Evolutionary conservation across 1,140 invertebrate genomes (phyloP).

Genomic region (Psix sp.): DNA sequence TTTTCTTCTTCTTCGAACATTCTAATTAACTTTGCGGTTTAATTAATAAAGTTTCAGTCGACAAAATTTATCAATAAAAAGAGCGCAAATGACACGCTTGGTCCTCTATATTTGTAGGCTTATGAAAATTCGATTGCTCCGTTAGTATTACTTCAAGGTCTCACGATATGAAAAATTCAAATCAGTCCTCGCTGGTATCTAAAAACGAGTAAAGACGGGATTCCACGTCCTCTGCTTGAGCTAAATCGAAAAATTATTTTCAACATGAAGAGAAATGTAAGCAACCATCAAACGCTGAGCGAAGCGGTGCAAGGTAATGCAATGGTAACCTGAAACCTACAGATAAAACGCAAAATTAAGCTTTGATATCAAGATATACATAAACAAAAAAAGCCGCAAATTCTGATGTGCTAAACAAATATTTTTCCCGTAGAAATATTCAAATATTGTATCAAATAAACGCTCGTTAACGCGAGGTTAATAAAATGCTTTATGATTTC

Average conservation of each 20-base stretch:
- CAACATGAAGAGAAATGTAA: constrained; percentile 34
- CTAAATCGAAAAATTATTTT: constrained; percentile 42
- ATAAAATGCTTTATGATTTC: no score
- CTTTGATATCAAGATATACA: constrained; percentile 42
- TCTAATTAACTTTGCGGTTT: constrained; percentile 32
- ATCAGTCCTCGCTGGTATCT: constrained; percentile 1
- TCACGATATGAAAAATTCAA: constrained; percentile 20
- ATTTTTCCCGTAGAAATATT: constrained; percentile 8
- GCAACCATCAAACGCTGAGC: constrained; percentile 29
- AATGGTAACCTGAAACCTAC: constrained; percentile 41
- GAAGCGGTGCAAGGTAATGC: constrained; percentile 26
- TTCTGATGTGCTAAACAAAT: constrained; percentile 21
- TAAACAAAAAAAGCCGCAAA: constrained; percentile 27
- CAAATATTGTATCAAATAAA: no score
- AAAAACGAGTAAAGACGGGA: constrained; percentile 1
- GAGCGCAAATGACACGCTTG: neutral
- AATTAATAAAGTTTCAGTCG: constrained; percentile 29
- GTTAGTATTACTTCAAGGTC: constrained; percentile 27
- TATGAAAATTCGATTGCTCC: constrained; percentile 3
- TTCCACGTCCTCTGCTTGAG: constrained; percentile 15
- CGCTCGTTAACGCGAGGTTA: no score
- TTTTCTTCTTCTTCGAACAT: neutral
- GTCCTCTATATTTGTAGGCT: neutral
- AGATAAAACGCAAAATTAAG: constrained; percentile 33
- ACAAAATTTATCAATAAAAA: constrained; percentile 24